phyloP scores from a whole-genome alignment of 1,140 invertebrate genomes.

The Asobara japonica region DNA sequence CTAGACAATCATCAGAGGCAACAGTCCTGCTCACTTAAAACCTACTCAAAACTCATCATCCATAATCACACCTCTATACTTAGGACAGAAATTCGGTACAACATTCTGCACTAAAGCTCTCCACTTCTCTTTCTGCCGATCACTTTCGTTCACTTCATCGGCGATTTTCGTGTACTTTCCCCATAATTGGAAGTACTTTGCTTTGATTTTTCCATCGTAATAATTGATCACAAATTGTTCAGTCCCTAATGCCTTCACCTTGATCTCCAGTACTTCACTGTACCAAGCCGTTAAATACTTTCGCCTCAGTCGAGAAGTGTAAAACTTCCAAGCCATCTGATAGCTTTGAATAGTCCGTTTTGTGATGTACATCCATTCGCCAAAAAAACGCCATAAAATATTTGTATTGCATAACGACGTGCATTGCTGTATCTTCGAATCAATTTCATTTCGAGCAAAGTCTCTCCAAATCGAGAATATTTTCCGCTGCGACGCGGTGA shows the following conservation, averaged over 20 bases:
- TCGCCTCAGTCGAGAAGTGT: constrained; percentile 50
- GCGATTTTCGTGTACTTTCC: constrained; percentile 49
- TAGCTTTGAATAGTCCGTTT: constrained; percentile 42
- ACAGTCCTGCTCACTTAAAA: no score
- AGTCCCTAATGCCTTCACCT: constrained; percentile 34
- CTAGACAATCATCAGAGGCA: not conserved
- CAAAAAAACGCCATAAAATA: constrained; percentile 41
- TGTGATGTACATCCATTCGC: constrained; percentile 44
- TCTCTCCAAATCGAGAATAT: constrained; percentile 14
- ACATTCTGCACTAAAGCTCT: constrained; percentile 56
- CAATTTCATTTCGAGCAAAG: not conserved
- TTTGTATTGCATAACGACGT: constrained; percentile 44
- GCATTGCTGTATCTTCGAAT: constrained; percentile 42
- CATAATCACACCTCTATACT: constrained; percentile 48
- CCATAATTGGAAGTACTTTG: constrained; percentile 50
- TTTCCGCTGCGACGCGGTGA: constrained; percentile 38
- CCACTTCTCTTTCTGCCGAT: constrained; percentile 52
- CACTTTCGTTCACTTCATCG: constrained; percentile 53
- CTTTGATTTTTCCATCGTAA: constrained; percentile 43
- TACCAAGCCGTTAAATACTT: constrained; percentile 48
- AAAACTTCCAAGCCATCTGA: constrained; percentile 57
- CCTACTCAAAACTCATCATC: no score
- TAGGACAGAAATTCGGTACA: constrained; percentile 57
- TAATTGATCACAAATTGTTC: constrained; percentile 39
- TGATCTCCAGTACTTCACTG: constrained; percentile 30